Base-by-base conservation (phyloP, 2,797 vertebrate species). In the Galago senegalensis region DNA sequence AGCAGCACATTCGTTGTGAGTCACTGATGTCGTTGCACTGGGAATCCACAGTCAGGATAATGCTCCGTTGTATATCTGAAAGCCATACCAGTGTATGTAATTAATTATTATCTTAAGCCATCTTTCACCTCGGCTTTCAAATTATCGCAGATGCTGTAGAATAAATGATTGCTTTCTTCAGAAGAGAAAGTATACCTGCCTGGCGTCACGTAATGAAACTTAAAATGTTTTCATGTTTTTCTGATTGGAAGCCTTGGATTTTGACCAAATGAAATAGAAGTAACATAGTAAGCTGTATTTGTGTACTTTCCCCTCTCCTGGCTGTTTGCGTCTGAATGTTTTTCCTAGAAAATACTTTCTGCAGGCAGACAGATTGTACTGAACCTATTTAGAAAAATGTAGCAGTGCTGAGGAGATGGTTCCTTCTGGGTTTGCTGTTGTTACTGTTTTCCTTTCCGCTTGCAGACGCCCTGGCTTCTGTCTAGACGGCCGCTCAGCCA, bases 291-390 rank as follows among this genome's bases (percentile, higher is more conserved):
- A 31, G 14, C 70, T 90, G 7, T 18, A 6, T 80, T 53, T 61
- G 20, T 76, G 12, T 73, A 9, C 40, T 53, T 82, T 79, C 49
- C 40, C 14, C 81, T 49, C 37, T 69, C 63, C 11, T 63, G 81
- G 46, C 34, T 49, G 17, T 56, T 61, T 70, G 80, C 90, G 72
- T 94, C 31, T 83, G 60, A 83, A 76, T 83, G 5, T n/a, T 93
- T 90, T 92, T 72, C 85, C 72, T 84, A 53, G 82, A 76, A 85
- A 72, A 49, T 70, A 11, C 31, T 79, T 67, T 90, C 27, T 85
- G 5, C 37, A 13, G 90, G 34, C 23, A 60, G 58, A 72, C 11
- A 2, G 27, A 53, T 46, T 56, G 31, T 70, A 67, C 25, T 56
- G 31, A 65, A 72, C 25, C 84, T 88, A 7, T 67, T 77, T 81